Evolutionary conservation across 2,113 vertebrate species (phyloP), one percentile per base, ranked within the genome.

Genomic region (Thymallus thymallus): DNA sequence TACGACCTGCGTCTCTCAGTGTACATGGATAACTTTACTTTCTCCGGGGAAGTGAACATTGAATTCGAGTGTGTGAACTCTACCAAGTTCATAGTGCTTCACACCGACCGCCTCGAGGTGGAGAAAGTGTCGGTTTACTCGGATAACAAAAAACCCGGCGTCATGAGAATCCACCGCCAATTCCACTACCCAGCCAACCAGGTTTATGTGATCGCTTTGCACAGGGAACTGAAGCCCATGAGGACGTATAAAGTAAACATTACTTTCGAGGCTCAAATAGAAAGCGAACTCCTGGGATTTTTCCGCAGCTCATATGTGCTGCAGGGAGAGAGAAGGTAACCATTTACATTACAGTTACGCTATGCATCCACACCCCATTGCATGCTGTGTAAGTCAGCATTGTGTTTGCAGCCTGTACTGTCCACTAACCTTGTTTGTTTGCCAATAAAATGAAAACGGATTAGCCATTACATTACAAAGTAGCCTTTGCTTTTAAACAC

Each of bases 11-110:
- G 91, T 90, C 91, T 98, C 73, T 91, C 88, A 41, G 94, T 92
- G 78, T 91, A 94, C 92, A 96, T 99, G 96, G 96, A 98, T 86
- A 98, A 98, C 94, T 98, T 99, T 91, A 98, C 96, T 88, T 98
- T 98, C 90, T 93, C 94, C 1, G 97, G 97, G 4, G 95, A 96
- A 82, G 92, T 97, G 84, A 96, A 95, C 92, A 93, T 99, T 64
- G 95, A 97, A 90, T 87, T 99, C 71, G 94, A 95, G 87, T 97
- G 96, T 81, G 74, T 89, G 67, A 95, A 95, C 84, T 91, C 96
- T 88, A 98, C 96, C 71, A 91, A 93, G 58, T 94, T 96, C 90
- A 94, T 99, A 73, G 95, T 99, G 76, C 93, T 99, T 78, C 97
- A 98, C 86, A 84, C 94, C 1, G 95, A 97, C 86, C 90, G 94